A percentile compares a stretch with the other conserved stretches of the same genome.
Conservation (phyloP, 2,888 invertebrate species). For the Metellina segmentata region DNA sequence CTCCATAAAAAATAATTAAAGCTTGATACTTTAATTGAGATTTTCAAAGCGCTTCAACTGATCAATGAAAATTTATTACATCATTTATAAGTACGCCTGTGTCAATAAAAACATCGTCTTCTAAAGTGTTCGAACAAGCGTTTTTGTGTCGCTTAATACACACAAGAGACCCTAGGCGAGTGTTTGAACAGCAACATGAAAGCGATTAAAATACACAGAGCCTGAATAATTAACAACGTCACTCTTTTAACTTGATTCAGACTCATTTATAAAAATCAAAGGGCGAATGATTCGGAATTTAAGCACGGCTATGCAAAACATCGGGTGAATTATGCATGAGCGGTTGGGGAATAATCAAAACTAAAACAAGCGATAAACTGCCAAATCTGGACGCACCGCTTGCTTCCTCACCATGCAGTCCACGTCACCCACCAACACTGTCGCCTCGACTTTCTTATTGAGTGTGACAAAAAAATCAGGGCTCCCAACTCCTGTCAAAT, state of each 20-base stretch:
- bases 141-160: too few relatives aligned
- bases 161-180: too few relatives aligned
- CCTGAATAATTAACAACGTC: neutral
- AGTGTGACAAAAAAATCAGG: constrained; percentile 24
- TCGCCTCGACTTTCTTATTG: constrained; percentile 27
- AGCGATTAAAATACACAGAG: neutral
- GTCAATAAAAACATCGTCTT: too few relatives aligned
- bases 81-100: too few relatives aligned
- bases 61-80: neutral
- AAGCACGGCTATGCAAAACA: too few relatives aligned
- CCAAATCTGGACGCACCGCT: neutral
- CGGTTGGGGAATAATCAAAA: too few relatives aligned
- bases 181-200: neutral
- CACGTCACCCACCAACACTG: constrained; percentile 20
- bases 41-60: neutral
- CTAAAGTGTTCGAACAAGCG: too few relatives aligned
- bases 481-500: constrained; percentile 7
- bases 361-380: neutral
- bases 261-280: neutral
- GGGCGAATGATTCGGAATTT: too few relatives aligned
- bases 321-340: too few relatives aligned
- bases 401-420: neutral
- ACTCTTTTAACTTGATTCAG: neutral
- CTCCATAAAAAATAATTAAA: too few relatives aligned
- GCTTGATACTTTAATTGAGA: neutral